phyloP scores from a whole-genome alignment of 2,888 invertebrate species.

The Bombylius major region DNA sequence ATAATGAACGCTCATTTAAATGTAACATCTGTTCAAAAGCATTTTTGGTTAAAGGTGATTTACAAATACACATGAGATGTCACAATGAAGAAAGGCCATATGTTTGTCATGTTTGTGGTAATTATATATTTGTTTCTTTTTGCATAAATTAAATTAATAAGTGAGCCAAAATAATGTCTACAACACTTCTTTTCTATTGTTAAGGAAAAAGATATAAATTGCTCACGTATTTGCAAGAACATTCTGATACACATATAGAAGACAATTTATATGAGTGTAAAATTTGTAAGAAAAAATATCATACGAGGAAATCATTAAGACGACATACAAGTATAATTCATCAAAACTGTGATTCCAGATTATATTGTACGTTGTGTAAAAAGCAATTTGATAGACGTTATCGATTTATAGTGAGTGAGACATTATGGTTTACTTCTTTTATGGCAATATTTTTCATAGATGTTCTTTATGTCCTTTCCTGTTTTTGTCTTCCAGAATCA shows the following conservation, averaged over 20 bases:
- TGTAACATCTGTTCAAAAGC: neutral
- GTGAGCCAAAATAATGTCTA: no score
- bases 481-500: no score
- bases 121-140: neutral
- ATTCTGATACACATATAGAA: conserved; percentile 2
- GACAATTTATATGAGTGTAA: neutral
- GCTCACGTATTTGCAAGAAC: neutral
- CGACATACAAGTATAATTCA: neutral
- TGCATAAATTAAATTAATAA: no score
- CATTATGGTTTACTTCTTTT: no score
- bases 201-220: conserved; percentile 1
- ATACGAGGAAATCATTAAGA: neutral
- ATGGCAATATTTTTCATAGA: no score
- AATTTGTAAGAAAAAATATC: neutral
- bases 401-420: no score
- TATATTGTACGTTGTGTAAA: no score
- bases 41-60: neutral
- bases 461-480: no score
- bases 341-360: no score
- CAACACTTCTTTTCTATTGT: neutral
- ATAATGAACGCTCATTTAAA: neutral
- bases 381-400: no score
- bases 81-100: conserved; percentile 1
- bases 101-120: conserved; percentile 5
- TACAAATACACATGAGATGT: conserved; percentile 1